phyloP scores from a whole-genome alignment of 2,888 invertebrate species.

The Hirtodrosophila histrioides region DNA sequence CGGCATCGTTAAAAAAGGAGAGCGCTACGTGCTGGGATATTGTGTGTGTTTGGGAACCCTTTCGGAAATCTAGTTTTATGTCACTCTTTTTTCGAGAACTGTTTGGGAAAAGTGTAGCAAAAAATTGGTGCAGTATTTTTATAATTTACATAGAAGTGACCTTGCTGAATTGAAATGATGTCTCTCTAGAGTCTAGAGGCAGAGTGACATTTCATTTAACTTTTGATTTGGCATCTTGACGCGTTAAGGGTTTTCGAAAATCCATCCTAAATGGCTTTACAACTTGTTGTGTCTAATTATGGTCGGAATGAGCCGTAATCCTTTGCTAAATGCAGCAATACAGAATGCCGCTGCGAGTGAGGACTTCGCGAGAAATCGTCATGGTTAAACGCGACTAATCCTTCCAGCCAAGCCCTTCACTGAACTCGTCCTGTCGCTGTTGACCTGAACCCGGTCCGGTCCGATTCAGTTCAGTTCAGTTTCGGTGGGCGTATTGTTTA shows the following conservation, averaged over 20 bases:
- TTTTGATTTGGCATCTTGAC: conserved; percentile 76
- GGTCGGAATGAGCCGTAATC: conserved; percentile 79
- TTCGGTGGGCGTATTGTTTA: conserved; percentile 79
- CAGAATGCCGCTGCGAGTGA: conserved; percentile 53
- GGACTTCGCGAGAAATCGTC: conserved; percentile 59
- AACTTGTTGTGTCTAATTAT: conserved; percentile 83
- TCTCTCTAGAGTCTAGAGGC: neutral
- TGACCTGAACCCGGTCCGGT: conserved; percentile 38
- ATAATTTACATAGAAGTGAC: conserved; percentile 68
- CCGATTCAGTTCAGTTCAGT: conserved; percentile 18
- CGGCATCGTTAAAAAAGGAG: conserved; percentile 71
- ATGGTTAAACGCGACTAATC: conserved; percentile 77
- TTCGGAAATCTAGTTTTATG: conserved; percentile 35
- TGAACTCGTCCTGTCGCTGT: conserved; percentile 2
- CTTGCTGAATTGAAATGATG: conserved; percentile 38
- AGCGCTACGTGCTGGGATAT: conserved; percentile 56
- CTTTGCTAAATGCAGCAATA: conserved; percentile 75
- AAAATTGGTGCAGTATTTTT: conserved; percentile 67
- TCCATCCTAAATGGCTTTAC: conserved; percentile 75
- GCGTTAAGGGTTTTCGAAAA: conserved; percentile 24
- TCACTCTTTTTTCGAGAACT: conserved; percentile 20
- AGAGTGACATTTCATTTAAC: conserved; percentile 66
- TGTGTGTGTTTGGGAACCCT: conserved; percentile 33
- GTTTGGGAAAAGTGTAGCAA: conserved; percentile 58
- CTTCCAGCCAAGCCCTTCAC: conserved; percentile 58